Evolutionary conservation across 2,113 vertebrate species (phyloP).

Genomic region (Apaloderma vittatum): DNA sequence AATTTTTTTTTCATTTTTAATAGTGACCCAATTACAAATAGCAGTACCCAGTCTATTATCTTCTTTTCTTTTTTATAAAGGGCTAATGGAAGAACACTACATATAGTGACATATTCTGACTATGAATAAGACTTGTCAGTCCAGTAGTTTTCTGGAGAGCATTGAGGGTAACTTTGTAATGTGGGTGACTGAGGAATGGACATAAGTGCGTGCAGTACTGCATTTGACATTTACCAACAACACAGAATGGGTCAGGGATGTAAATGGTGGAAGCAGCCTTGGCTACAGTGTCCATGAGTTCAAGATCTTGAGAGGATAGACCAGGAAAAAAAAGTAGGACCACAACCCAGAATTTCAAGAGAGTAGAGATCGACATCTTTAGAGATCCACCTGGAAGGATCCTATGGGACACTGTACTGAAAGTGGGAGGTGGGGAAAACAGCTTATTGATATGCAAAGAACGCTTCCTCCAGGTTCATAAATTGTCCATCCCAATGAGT

Average conservation of each 20-base stretch:
- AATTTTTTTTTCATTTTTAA: not conserved
- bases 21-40: not conserved
- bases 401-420: not conserved
- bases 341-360: not conserved
- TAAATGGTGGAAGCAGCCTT: not conserved
- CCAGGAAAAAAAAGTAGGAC: not conserved
- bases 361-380: not conserved
- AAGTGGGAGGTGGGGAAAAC: not conserved
- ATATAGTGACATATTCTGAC: not conserved
- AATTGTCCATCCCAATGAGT: not conserved
- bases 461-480: not conserved
- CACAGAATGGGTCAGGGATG: not conserved
- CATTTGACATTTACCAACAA: not conserved
- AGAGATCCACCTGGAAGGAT: not conserved
- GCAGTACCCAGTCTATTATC: fast-evolving
- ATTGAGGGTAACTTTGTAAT: not conserved
- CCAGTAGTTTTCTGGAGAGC: not conserved
- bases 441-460: not conserved
- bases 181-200: not conserved
- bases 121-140: not conserved
- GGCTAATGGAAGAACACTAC: not conserved
- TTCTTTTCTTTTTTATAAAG: not conserved
- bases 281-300: not conserved
- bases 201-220: not conserved
- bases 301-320: too few relatives aligned